Conservation (phyloP, 2,888 invertebrate species). For the Endomychus coccineus region DNA sequence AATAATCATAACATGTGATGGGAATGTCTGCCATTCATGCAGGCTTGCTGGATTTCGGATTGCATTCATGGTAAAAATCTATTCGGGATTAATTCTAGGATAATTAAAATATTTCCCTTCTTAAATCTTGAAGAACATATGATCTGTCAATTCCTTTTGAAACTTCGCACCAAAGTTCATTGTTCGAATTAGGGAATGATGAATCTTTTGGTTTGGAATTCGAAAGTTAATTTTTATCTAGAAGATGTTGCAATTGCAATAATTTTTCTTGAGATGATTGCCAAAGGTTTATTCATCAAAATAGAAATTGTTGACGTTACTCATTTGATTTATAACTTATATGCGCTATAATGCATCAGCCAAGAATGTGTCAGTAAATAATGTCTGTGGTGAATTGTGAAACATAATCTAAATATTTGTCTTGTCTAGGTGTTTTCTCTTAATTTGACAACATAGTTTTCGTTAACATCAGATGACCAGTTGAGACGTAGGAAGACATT, state of each 20-base stretch:
- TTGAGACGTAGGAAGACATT: constrained; percentile 21
- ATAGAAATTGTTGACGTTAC: not conserved
- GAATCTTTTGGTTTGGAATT: no score
- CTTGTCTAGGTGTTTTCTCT: constrained; percentile 32
- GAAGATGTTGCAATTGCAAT: no score
- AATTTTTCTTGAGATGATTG: not conserved
- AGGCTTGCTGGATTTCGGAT: no score
- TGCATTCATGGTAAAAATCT: no score
- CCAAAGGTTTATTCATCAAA: not conserved
- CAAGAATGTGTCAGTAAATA: constrained; percentile 29
- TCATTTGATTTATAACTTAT: not conserved
- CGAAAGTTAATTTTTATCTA: no score
- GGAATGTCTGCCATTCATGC: no score
- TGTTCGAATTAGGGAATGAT: no score
- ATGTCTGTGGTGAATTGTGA: constrained; percentile 34
- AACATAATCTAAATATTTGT: constrained; percentile 32
- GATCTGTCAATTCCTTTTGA: not conserved
- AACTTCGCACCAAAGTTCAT: no score
- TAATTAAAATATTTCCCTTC: constrained; percentile 7
- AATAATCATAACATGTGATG: no score
- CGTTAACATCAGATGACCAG: constrained; percentile 33
- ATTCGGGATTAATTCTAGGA: constrained; percentile 6
- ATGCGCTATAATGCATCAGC: constrained; percentile 29
- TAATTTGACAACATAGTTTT: constrained; percentile 28
- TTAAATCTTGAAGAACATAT: not conserved